Evolutionary conservation across 2,888 invertebrate species (phyloP), one percentile per base, ranked within the genome.

Genomic region (Pristionchus maxplancki): DNA sequence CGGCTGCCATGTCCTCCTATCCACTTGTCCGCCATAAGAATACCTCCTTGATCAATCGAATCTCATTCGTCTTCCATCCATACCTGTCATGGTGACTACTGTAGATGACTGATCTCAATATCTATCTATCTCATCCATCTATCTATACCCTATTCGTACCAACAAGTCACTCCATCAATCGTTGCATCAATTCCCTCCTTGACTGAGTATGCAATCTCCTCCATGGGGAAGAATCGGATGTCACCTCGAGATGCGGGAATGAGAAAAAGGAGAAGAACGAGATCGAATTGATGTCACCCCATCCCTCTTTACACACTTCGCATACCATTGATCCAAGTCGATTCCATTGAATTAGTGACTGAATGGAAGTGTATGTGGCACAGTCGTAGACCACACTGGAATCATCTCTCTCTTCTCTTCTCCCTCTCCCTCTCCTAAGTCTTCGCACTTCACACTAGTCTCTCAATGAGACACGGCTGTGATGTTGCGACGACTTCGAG

Each of bases 311-410:
- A 31, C 37, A 31, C 37, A 31, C 53, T 53, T 83, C 82, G 20
- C 40, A 83, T 83, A 53, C 50, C 82, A 53, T 20, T 34, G 82
- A 83, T 83, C 13, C 53, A 83, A 78, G 28, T 78, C 78, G 78
- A 78, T 5, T 58, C 58, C n/a, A 20, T 48, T 40, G 78, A 78
- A 78, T 78, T 48, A 44, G 44, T n/a, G 74, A 13, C 34, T 31
- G 71, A 74, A 28, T 28, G 62, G 31, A 67, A 34, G 67, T 34
- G 53, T 82, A 78, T 78, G 86, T 62, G 53, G 88, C 58, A 58
- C 71, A 28, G 85, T 37, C 83, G 53, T 62, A 44, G 87, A 87
- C 86, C 78, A 85, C 86, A 74, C 67, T 86, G 89, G 88, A 89
- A 83, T 50, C n/a, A 62, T 74, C 24, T 20, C n/a, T n/a, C 34